These are phyloP conservation scores for Helicolenus hilgendorfi DNA, from an alignment of 2,797 vertebrate species.

Conservation along the genomic window DNA sequence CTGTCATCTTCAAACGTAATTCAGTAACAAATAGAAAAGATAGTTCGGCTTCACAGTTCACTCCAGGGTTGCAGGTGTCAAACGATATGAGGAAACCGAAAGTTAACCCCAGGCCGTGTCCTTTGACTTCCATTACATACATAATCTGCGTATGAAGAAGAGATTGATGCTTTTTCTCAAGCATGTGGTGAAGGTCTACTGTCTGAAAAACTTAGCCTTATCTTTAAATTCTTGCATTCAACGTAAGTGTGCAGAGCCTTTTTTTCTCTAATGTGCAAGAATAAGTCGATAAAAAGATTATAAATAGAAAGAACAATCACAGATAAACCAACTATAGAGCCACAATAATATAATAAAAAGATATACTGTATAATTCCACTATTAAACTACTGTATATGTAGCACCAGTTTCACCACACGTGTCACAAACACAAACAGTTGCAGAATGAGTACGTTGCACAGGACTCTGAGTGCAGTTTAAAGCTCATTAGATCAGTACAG, in stretches of 20 bases:
- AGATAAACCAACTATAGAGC: conserved; percentile 11
- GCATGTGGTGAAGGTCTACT: background rate
- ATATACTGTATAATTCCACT: background rate
- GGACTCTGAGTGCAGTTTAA: conserved; percentile 61
- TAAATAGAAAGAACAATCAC: background rate
- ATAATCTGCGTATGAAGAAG: background rate
- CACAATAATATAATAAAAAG: background rate
- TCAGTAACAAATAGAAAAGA: background rate
- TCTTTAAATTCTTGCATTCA: background rate
- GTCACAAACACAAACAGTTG: conserved; percentile 68
- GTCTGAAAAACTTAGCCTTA: background rate
- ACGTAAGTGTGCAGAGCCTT: background rate
- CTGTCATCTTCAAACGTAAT: background rate
- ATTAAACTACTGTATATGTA: conserved; percentile 12
- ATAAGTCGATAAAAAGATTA: background rate
- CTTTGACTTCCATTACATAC: background rate
- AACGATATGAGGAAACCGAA: background rate
- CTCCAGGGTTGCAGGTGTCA: background rate
- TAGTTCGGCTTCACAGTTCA: background rate
- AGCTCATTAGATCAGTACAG: conserved; percentile 64
- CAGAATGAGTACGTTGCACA: conserved; percentile 52
- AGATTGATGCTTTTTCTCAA: background rate
- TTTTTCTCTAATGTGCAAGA: background rate
- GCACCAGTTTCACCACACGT: conserved; percentile 60
- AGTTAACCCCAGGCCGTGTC: background rate